Base-by-base conservation (phyloP, 2,113 vertebrate species). In the Typhlomys cinereus region DNA sequence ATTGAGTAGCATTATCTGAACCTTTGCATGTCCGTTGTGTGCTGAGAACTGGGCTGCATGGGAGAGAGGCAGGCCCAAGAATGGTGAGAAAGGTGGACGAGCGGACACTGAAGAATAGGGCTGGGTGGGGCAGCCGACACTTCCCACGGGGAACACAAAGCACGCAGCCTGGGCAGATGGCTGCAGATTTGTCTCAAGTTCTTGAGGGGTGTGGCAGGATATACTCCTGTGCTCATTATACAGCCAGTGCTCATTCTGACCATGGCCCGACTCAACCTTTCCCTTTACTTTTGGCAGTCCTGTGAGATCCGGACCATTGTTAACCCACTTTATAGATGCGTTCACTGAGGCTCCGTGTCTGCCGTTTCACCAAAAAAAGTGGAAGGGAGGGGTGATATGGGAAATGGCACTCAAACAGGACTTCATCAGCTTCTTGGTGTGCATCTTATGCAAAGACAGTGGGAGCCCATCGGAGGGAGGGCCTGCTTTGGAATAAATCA, bases 321-420 rank as follows among this genome's bases (percentile, higher is more conserved):
- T 83, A 78, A 25, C 36, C 52, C 14, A 2, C n/a, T 83, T 85
- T 46, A 44, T 14, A 64, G 87, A 67, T n/a, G 39, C 46, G n/a
- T 10, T 54, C 27, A 1, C 20, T 23, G 80, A 83, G 79, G 79
- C 85, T 34, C n/a, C 0, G 5, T 76, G 54, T 48, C 64, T 14
- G 6, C 12, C 23, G 52, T 39, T 71, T 21, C 52, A 4, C 20
- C 46, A 3, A 62, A 71, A n/a, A 54, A 70, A 34, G 13, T 7
- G 20, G 36, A 15, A 41, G 29, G 2, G 25, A 20, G 73, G n/a
- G 46, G 13, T 0, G n/a, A 67, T 36, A 54, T 31, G 41, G 50
- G 29, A 61, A 62, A 7, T 1, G 5, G 44, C 36, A 11, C 2
- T 13, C 15, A 0, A 3, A 0, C 0, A 1, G 57, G 70, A 34